Evolutionary conservation across 2,888 invertebrate genomes (phyloP).

Genomic region (Aromia moschata): DNA sequence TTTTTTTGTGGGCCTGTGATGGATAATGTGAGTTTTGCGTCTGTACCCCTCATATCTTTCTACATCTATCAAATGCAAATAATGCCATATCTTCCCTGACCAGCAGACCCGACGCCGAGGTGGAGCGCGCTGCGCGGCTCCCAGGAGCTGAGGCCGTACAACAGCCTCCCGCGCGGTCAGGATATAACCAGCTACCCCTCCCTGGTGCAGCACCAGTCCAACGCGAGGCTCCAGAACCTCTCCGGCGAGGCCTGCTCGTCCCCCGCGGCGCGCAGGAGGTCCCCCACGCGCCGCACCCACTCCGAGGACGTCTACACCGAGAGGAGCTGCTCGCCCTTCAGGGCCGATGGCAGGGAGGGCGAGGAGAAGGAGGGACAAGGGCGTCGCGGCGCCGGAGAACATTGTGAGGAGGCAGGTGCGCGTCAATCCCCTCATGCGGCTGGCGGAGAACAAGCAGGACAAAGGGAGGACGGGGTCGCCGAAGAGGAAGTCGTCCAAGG

Average conservation of each 20-base stretch:
- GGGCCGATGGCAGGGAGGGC: conserved; percentile 5
- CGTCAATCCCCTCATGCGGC: conserved; percentile 57
- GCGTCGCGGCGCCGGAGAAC: conserved; percentile 1
- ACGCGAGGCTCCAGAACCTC: conserved; percentile 36
- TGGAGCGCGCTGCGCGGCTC: conserved; percentile 66
- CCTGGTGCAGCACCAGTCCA: conserved; percentile 51
- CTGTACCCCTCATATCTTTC: too few species aligned
- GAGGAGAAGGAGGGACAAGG: conserved; percentile 13
- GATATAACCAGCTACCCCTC: conserved; percentile 62
- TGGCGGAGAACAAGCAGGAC: conserved; percentile 47
- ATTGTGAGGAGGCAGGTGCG: conserved; percentile 44
- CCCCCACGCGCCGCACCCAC: conserved; percentile 52
- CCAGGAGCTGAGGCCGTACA: conserved; percentile 68
- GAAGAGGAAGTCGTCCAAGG: conserved; percentile 22
- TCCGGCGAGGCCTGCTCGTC: conserved; percentile 22
- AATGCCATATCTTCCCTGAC: not conserved
- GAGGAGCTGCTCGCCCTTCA: conserved; percentile 17
- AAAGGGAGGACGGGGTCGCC: conserved; percentile 33
- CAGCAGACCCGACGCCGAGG: conserved; percentile 66
- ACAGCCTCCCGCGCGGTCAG: conserved; percentile 69
- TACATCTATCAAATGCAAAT: too few species aligned
- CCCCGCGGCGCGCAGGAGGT: conserved; percentile 22
- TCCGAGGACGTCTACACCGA: conserved; percentile 59
- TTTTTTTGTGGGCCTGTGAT: too few species aligned
- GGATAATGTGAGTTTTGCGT: too few species aligned